These are phyloP conservation scores for Dendrocincla fuliginosa DNA, from an alignment of 2,797 vertebrate genomes.

Conservation along the genomic window DNA sequence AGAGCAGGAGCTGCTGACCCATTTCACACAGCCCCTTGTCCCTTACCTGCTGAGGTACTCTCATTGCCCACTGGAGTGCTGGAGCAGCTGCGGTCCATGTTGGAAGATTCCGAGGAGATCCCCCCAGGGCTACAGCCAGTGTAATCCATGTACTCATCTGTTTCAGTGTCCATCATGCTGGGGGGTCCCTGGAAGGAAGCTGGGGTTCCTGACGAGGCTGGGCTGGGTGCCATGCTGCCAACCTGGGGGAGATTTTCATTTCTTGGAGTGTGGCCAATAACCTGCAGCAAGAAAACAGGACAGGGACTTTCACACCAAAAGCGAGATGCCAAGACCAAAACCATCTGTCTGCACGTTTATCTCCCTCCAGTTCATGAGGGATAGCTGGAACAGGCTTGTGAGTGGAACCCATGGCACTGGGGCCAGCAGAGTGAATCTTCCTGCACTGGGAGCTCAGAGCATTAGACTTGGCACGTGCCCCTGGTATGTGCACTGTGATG, in stretches of 20 bases:
- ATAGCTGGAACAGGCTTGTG: background rate
- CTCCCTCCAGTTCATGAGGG: background rate
- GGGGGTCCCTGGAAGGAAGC: slow-evolving; percentile 76
- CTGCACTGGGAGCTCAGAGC: background rate
- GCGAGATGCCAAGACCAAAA: slow-evolving; percentile 23
- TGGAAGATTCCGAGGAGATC: slow-evolving; percentile 95
- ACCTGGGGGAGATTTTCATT: slow-evolving; percentile 77
- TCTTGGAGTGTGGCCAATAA: slow-evolving; percentile 77
- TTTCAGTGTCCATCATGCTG: slow-evolving; percentile 85
- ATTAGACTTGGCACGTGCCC: background rate
- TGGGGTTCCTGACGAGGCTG: slow-evolving; percentile 71
- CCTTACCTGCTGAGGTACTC: slow-evolving; percentile 91
- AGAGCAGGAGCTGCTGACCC: background rate
- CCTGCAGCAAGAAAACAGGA: slow-evolving; percentile 67
- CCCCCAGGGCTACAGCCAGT: slow-evolving; percentile 91
- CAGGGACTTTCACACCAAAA: background rate
- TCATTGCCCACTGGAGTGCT: slow-evolving; percentile 97
- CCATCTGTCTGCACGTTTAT: slow-evolving; percentile 11
- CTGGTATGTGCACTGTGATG: slow-evolving; percentile 2
- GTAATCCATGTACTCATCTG: slow-evolving; percentile 95
- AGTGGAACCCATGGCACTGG: background rate
- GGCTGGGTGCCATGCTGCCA: slow-evolving; percentile 76
- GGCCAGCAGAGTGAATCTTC: background rate
- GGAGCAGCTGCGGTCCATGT: slow-evolving; percentile 96
- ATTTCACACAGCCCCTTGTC: background rate